A percentile compares a stretch with the other conserved stretches of the same genome.
Evolutionary conservation across 2,113 vertebrate species (phyloP).

Genomic region (Phylloscopus trochilus): DNA sequence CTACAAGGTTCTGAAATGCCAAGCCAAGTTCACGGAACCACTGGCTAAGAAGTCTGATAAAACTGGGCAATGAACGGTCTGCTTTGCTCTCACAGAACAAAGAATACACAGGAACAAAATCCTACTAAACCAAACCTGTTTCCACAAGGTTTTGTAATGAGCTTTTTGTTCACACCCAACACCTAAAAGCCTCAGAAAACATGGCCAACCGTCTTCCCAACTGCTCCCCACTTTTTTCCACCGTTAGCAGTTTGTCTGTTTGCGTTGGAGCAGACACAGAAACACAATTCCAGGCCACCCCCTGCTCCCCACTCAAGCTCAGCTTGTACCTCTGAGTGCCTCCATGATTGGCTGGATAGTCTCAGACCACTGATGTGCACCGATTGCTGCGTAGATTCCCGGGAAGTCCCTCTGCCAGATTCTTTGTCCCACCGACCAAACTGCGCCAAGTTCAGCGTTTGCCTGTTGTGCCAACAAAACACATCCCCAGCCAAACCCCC

Average conservation of each 20-base stretch:
- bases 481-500: too few relatives aligned
- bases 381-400: slow-evolving; percentile 88
- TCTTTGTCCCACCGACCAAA: slow-evolving; percentile 93
- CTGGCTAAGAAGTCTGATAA: not conserved
- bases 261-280: not conserved
- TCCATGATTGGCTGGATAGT: slow-evolving; percentile 93
- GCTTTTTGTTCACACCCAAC: not conserved
- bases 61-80: not conserved
- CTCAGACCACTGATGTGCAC: slow-evolving; percentile 90
- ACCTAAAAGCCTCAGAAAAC: not conserved
- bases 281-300: not conserved
- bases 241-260: rapidly evolving
- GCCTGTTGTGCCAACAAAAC: slow-evolving; percentile 76
- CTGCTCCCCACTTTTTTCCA: not conserved
- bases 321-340: slow-evolving; percentile 85
- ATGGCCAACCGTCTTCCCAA: not conserved
- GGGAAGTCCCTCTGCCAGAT: slow-evolving; percentile 98
- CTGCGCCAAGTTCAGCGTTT: slow-evolving; percentile 85
- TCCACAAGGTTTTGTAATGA: not conserved
- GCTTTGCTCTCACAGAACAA: not conserved
- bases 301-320: not conserved
- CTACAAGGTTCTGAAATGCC: not conserved
- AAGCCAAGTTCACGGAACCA: not conserved
- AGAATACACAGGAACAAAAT: not conserved
- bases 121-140: not conserved